These are phyloP conservation scores for Gorsachius goisagi DNA, from an alignment of 2,113 vertebrate genomes.

Conservation along the genomic window DNA sequence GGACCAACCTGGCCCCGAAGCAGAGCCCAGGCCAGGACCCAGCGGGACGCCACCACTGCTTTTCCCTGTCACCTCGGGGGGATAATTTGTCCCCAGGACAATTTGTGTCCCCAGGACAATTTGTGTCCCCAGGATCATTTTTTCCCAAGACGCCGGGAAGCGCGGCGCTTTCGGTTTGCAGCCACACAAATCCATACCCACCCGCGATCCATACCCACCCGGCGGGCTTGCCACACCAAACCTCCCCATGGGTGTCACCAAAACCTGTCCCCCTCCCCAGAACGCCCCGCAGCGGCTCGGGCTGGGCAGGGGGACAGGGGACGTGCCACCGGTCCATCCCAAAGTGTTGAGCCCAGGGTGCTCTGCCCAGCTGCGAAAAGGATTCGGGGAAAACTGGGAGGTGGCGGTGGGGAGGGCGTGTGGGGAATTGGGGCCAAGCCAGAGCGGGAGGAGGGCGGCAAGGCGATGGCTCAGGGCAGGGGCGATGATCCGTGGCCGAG, in stretches of 20 bases:
- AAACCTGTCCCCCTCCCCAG: not conserved
- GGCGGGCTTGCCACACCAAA: too few relatives aligned
- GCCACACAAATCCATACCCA: too few relatives aligned
- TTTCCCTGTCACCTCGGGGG: not conserved
- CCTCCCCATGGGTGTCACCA: accelerated
- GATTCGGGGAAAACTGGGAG: accelerated
- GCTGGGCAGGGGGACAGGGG: not conserved
- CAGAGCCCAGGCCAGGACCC: not conserved
- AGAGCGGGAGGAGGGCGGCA: accelerated
- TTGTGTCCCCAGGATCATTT: too few relatives aligned
- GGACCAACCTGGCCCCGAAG: not conserved
- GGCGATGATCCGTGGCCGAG: not conserved
- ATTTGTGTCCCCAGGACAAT: not conserved
- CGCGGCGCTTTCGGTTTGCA: too few relatives aligned
- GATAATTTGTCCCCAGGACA: not conserved
- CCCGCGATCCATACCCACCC: too few relatives aligned
- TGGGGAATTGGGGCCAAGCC: not conserved
- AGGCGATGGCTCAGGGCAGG: accelerated
- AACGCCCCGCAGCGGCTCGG: not conserved
- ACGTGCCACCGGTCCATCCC: not conserved
- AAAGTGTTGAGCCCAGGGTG: not conserved
- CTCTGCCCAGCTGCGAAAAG: not conserved
- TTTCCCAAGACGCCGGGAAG: too few relatives aligned
- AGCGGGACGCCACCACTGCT: too few relatives aligned
- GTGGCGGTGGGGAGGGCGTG: accelerated